Percentiles rank a stretch among this genome's conserved stretches.
Conservation (phyloP, 1,140 invertebrate species). For the Aleiodes sp. region DNA sequence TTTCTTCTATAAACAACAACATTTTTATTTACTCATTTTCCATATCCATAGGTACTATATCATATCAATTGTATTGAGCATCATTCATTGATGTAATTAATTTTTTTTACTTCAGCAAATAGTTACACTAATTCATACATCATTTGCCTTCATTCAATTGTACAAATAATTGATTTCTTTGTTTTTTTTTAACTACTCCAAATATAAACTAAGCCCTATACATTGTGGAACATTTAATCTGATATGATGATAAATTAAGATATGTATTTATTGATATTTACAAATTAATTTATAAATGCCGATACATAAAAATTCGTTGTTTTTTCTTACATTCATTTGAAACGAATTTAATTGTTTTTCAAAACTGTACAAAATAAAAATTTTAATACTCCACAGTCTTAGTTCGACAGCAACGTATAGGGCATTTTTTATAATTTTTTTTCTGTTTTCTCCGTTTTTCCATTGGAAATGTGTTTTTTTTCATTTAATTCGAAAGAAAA, state of each 20-base stretch:
- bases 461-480: not conserved
- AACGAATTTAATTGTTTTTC: not conserved
- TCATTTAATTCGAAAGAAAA: slow-evolving; percentile 36
- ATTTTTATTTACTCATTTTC: slow-evolving; percentile 48
- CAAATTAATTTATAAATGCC: slow-evolving; percentile 37
- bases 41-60: slow-evolving; percentile 44
- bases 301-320: slow-evolving; percentile 33
- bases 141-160: slow-evolving; percentile 15
- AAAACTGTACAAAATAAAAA: slow-evolving; percentile 6
- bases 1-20: slow-evolving; percentile 61
- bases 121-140: slow-evolving; percentile 10
- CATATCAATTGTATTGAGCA: slow-evolving; percentile 60
- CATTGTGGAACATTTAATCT: not conserved
- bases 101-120: not conserved
- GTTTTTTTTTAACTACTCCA: too few species aligned
- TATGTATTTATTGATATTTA: slow-evolving; percentile 35
- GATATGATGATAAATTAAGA: slow-evolving; percentile 27
- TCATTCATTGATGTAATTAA: slow-evolving; percentile 25
- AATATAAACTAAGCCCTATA: slow-evolving; percentile 7
- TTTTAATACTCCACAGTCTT: slow-evolving; percentile 23
- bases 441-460: not conserved
- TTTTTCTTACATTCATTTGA: slow-evolving; percentile 6
- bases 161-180: slow-evolving; percentile 37
- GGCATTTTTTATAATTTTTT: not conserved
- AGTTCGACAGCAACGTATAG: slow-evolving; percentile 39